Evolutionary conservation across 2,113 vertebrate species (phyloP).

Genomic region (Phrynosoma blainvillii): DNA sequence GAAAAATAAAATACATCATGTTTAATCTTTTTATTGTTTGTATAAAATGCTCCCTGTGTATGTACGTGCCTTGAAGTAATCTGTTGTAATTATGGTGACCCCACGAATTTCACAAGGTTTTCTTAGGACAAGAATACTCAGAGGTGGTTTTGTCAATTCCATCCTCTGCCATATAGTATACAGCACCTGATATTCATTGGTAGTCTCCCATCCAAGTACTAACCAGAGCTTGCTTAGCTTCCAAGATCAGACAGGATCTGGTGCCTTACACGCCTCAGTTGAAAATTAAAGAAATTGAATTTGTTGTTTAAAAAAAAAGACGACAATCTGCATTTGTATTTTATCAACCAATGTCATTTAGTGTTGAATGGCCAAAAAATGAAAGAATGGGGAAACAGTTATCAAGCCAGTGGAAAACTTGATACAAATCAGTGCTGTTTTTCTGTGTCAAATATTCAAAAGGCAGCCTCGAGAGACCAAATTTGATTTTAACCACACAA

Average conservation of each 20-base stretch:
- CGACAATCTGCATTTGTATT: slow-evolving; percentile 26
- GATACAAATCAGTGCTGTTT: slow-evolving; percentile 27
- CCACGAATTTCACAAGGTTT: too few relatives aligned
- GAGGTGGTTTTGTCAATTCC: too few relatives aligned
- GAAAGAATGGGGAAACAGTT: slow-evolving; percentile 63
- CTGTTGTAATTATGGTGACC: too few relatives aligned
- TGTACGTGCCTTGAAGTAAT: too few relatives aligned
- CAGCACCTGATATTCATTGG: too few relatives aligned
- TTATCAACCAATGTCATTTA: slow-evolving; percentile 9
- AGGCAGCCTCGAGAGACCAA: slow-evolving; percentile 33
- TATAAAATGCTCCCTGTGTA: too few relatives aligned
- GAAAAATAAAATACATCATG: not conserved
- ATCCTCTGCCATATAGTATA: too few relatives aligned
- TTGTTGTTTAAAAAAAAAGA: not conserved
- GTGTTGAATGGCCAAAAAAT: slow-evolving; percentile 61
- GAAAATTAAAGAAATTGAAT: slow-evolving; percentile 1
- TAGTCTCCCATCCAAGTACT: too few relatives aligned
- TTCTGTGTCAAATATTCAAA: slow-evolving; percentile 62
- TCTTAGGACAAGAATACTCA: too few relatives aligned
- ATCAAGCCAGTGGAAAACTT: slow-evolving; percentile 5
- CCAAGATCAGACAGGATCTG: too few relatives aligned
- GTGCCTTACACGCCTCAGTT: not conserved
- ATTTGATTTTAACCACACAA: slow-evolving; percentile 40
- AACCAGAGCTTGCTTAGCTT: too few relatives aligned
- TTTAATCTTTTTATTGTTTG: not conserved